These are phyloP conservation scores for Campylomormyrus numenius DNA, from an alignment of 2,113 vertebrate genomes.

Conservation along the genomic window DNA sequence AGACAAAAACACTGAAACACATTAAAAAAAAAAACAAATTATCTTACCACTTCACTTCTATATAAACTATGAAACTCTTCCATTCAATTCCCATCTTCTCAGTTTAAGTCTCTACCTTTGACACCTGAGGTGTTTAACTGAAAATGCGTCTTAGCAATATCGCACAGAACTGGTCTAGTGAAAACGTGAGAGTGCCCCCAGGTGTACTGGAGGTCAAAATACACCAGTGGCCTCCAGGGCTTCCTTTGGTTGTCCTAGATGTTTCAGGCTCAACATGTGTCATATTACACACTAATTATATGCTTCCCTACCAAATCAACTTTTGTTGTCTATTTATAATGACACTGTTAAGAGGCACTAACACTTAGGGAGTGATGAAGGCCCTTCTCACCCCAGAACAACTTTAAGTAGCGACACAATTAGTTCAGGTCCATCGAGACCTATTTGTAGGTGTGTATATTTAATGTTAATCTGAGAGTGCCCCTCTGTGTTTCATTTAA, in stretches of 20 bases:
- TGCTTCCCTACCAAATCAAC: not conserved
- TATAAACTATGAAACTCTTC: not conserved
- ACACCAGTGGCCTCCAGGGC: not conserved
- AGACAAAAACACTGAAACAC: not conserved
- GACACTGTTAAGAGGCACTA: not conserved
- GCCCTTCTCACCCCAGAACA: not conserved
- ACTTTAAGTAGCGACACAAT: not conserved
- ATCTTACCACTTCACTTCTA: not conserved
- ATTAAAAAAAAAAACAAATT: not conserved
- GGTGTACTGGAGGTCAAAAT: not conserved
- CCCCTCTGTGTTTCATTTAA: not conserved
- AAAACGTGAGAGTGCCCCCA: not conserved
- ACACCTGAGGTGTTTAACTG: not conserved
- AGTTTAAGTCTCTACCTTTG: not conserved
- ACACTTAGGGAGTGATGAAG: not conserved
- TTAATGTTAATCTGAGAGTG: not conserved
- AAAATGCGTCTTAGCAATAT: not conserved
- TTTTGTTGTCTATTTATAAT: not conserved
- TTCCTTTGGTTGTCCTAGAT: not conserved
- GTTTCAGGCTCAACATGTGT: not conserved
- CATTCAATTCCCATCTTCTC: not conserved
- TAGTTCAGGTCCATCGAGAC: not conserved
- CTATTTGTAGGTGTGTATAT: not conserved
- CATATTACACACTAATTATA: not conserved
- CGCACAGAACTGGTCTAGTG: not conserved